Evolutionary conservation across 2,888 invertebrate species (phyloP).

Genomic region (Biston betularia): DNA sequence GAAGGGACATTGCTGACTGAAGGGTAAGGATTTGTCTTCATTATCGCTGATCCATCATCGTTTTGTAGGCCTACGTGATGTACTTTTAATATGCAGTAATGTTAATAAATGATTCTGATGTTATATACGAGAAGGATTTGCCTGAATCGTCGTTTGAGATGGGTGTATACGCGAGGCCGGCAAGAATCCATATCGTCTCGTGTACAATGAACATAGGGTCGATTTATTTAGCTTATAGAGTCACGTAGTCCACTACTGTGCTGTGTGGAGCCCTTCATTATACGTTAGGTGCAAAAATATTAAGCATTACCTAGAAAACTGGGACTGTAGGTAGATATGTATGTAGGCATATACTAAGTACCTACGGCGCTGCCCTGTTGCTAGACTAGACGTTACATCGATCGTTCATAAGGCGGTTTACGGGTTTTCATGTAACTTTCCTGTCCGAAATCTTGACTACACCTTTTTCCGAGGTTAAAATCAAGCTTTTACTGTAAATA

Average conservation of each 20-base stretch:
- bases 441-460: slow-evolving; percentile 10
- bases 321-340: slow-evolving; percentile 46
- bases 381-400: slow-evolving; percentile 73
- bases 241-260: slow-evolving; percentile 49
- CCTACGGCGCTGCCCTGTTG: slow-evolving; percentile 71
- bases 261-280: slow-evolving; percentile 36
- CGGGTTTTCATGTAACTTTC: slow-evolving; percentile 47
- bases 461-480: background rate
- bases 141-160: slow-evolving; percentile 34
- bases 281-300: slow-evolving; percentile 50
- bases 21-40: slow-evolving; percentile 79
- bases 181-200: slow-evolving; percentile 53
- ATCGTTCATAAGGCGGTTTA: slow-evolving; percentile 54
- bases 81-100: slow-evolving; percentile 41
- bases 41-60: slow-evolving; percentile 57
- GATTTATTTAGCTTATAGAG: slow-evolving; percentile 50
- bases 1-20: slow-evolving; percentile 81
- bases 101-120: slow-evolving; percentile 25
- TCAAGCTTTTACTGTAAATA: background rate
- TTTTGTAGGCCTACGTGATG: slow-evolving; percentile 46
- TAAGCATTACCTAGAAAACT: slow-evolving; percentile 52
- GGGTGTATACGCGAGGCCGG: slow-evolving; percentile 61
- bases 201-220: slow-evolving; percentile 48
- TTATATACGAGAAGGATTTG: slow-evolving; percentile 27
- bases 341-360: slow-evolving; percentile 51